Base-by-base conservation (phyloP, 1,140 invertebrate genomes). In the Tetramorium alpestre region DNA sequence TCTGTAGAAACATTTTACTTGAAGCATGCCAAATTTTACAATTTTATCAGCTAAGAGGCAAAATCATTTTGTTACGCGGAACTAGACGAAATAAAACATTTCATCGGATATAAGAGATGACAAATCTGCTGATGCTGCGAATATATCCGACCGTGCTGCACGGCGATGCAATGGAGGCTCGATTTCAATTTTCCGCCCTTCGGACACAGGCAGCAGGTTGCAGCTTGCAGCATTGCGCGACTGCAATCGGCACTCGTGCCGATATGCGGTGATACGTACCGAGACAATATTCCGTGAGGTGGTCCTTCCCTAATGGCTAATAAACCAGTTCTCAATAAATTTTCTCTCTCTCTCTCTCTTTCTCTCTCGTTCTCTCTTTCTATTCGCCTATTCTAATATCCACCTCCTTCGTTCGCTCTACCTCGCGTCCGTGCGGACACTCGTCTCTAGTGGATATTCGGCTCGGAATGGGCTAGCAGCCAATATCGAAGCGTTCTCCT, bases 181-280 rank as follows among this genome's bases (percentile, higher is more conserved):
- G 78, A 90, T 90, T 91, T 91, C 90, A 88, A 91, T 90, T 90
- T 91, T 91, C 89, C 89, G 77, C 86, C 89, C 72, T 90, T 90
- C 89, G 86, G 82, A 72, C 62, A 85, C 89, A 90, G 89, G 51
- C 88, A 90, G 77, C 88, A 75, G 76, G 51, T 72, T 77, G 88
- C 89, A 90, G 89, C 62, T 82, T 88, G 60, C 72, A 82, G 56
- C 49, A 51, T 38, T 13, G 38, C 7, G 60, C 64, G 56, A 60
- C 51, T 76, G 76, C 70, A 51, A 87, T 87, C 88, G 89, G 70
- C 77, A 89, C 69, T 82, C 65, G 62, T 51, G 47, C 22, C 22
- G 72, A 89, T 69, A 76, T 67, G 82, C 75, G 69, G n/a, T 44
- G 69, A 54, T 87, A 51, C 18, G 58, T 81, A 62, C n/a, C n/a